Evolutionary conservation across 2,113 vertebrate genomes (phyloP), one percentile per base, ranked within the genome.

Genomic region (Tichodroma muraria): DNA sequence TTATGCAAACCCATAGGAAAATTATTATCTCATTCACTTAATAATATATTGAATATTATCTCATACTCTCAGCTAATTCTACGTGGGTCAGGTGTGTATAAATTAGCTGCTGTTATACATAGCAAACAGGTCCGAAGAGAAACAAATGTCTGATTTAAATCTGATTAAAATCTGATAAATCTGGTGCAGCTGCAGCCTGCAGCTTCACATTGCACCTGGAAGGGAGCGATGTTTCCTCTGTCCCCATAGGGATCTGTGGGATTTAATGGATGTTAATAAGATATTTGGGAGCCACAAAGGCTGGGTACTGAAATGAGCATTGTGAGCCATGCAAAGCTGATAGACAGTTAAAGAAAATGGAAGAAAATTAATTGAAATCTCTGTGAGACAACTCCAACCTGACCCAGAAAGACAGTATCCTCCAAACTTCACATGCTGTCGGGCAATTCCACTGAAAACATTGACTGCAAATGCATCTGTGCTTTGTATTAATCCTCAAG

Each of bases 401-500:
- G 70, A 82, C 84, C 57, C 75, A 49, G 75, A 93, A 95, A 90
- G 40, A 22, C 37, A 42, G 3, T 28, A 49, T 64, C 90, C 91
- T 92, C 72, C 73, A 65, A 78, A 88, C 77, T 89, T 76, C 45
- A 18, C 23, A 30, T 40, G 14, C 28, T 94, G 53, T 47, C 0
- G 0, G 80, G 73, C 86, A 85, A 13, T 85, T 89, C 37, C 66
- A 72, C 69, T n/a, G 65, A 33, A 94, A 96, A 79, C 78, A 68
- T 13, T 28, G 80, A 71, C 80, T 92, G 56, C 69, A 80, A 52
- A 81, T 78, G 79, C 83, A 81, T 53, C 94, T 84, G 61, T 93
- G 53, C 60, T 86, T 89, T 93, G 73, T 90, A 24, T 53, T 89
- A 90, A 89, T 84, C 84, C 95, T 95, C 73, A 53, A 85, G 94